These are phyloP conservation scores for Aspidoscelis tigris DNA, from an alignment of 2,113 vertebrate species.

Conservation along the genomic window DNA sequence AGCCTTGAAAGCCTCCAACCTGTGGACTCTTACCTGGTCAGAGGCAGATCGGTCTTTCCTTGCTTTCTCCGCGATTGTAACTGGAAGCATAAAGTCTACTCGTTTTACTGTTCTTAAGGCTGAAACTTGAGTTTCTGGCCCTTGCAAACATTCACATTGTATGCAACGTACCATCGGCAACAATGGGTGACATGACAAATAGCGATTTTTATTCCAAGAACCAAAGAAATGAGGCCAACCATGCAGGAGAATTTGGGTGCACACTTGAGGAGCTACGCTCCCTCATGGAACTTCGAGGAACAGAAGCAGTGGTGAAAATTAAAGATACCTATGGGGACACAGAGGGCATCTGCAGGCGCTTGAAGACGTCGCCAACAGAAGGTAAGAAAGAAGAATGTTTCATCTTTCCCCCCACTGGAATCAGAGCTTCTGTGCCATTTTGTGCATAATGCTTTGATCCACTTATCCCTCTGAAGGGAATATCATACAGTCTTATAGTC, in stretches of 20 bases:
- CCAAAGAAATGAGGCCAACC: conserved; percentile 95
- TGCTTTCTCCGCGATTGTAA: conserved; percentile 49
- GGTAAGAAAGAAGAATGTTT: conserved; percentile 74
- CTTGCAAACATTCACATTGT: conserved; percentile 61
- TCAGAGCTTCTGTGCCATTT: neutral
- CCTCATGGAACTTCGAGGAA: conserved; percentile 97
- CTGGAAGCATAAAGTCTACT: conserved; percentile 51
- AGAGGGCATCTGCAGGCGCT: conserved; percentile 92
- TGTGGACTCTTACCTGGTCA: conserved; percentile 67
- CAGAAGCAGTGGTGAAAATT: conserved; percentile 96
- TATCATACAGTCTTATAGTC: neutral
- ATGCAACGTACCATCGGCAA: conserved; percentile 65
- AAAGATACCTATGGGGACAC: conserved; percentile 94
- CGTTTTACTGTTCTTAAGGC: conserved; percentile 46
- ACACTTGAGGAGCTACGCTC: conserved; percentile 92
- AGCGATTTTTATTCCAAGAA: conserved; percentile 99
- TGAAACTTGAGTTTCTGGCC: conserved; percentile 54
- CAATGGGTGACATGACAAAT: conserved; percentile 99
- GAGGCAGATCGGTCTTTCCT: conserved; percentile 62
- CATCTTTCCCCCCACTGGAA: neutral
- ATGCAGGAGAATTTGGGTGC: conserved; percentile 91
- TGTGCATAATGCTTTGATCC: neutral
- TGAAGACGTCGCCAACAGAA: conserved; percentile 95
- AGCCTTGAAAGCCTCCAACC: conserved; percentile 85
- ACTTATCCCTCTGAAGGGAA: neutral